Evolutionary conservation across 1,140 invertebrate genomes (phyloP), one percentile per base, ranked within the genome.

Genomic region (Habropoda laboriosa): DNA sequence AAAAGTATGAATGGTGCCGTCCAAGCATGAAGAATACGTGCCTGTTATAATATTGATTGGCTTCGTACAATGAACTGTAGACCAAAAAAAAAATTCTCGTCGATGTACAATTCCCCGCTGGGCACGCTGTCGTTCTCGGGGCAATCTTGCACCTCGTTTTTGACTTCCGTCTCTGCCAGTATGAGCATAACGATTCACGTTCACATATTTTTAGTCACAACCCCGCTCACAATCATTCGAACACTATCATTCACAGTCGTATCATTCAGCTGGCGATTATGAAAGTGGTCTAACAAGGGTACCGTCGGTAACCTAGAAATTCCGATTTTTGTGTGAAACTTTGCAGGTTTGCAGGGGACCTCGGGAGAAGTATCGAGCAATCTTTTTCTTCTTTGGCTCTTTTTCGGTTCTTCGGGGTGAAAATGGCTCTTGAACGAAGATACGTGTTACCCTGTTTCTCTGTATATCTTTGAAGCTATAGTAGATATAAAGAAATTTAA

Each of bases 31-130:
- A 16, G 24, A 32, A 64, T 51, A 71, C 58, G 51, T 91, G 95
- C 95, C 95, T 96, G 92, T 96, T 96, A 83, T 96, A 96, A 93
- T 95, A 96, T 89, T 95, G 94, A 92, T 95, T 95, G 74, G 95
- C 88, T 80, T 88, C 89, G 74, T 92, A 93, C 35, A 92, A 72
- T 35, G 91, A 82, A 70, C 90, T 88, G 70, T 93, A 93, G 81
- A 92, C 92, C 7, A n/a, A n/a, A n/a, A n/a, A n/a, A n/a, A n/a
- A n/a, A n/a, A 80, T 92, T 92, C 71, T 93, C 92, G 49, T 93
- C 92, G 74, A 93, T 92, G 72, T 93, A 93, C 24, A 93, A 76
- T 61, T 93, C 92, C 38, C 91, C 88, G 32, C 91, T 83, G 7
- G 92, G 89, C 18, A 93, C 91, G 63, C 88, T 92, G n/a, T 93